Conservation (phyloP, 2,888 invertebrate species). For the Tachystola acroxantha region DNA sequence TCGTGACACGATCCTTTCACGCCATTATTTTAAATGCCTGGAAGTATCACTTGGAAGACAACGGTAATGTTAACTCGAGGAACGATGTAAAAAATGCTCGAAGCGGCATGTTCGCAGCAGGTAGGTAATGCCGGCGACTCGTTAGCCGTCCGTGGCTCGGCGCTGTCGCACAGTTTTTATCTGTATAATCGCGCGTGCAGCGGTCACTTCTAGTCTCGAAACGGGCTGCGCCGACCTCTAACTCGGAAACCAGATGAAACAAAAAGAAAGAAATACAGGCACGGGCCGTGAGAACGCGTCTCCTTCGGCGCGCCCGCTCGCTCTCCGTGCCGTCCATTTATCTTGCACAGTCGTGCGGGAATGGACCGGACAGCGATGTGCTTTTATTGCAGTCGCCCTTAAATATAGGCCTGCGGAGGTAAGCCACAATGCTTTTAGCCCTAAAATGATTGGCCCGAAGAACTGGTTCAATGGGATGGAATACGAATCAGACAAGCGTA, state of each 20-base stretch:
- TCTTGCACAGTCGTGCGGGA: constrained; percentile 75
- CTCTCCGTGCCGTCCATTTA: constrained; percentile 63
- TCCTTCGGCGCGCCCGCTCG: constrained; percentile 44
- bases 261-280: constrained; percentile 67
- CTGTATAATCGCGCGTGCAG: constrained; percentile 58
- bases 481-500: constrained; percentile 4
- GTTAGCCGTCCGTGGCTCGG: constrained; percentile 43
- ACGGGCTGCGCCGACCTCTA: constrained; percentile 63
- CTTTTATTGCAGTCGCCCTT: constrained; percentile 74
- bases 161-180: constrained; percentile 60
- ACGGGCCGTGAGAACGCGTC: constrained; percentile 76
- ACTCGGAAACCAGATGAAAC: constrained; percentile 66
- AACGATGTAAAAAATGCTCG: constrained; percentile 34
- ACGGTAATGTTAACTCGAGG: constrained; percentile 36
- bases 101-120: constrained; percentile 29
- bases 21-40: constrained; percentile 33
- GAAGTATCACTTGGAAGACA: constrained; percentile 25
- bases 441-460: constrained; percentile 50
- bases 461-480: constrained; percentile 33
- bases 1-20: constrained; percentile 36
- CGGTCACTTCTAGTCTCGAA: constrained; percentile 61
- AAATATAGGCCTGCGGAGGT: constrained; percentile 68
- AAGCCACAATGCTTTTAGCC: constrained; percentile 56
- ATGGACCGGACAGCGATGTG: constrained; percentile 67
- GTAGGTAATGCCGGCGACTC: constrained; percentile 44